These are phyloP conservation scores for Spongilla lacustris DNA, from an alignment of 37 sponge, comb jelly and placozoan genomes.

Conservation along the genomic window DNA sequence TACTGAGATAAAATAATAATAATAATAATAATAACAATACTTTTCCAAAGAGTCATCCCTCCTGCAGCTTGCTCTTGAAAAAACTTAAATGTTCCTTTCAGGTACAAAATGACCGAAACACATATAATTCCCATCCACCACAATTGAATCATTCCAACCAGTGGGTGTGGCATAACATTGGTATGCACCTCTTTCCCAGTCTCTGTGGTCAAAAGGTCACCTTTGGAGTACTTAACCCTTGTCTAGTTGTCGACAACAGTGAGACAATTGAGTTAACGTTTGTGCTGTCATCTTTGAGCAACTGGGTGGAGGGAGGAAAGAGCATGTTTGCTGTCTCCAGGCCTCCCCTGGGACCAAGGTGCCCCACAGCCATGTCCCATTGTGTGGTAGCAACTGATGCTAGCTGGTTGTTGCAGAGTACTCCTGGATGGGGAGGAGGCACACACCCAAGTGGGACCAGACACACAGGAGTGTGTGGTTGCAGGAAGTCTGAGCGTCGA, in stretches of 20 bases:
- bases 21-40: too few species aligned
- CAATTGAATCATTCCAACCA: too few species aligned
- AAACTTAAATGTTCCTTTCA: too few species aligned
- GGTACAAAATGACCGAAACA: too few species aligned
- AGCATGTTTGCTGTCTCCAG: slow-evolving; percentile 2
- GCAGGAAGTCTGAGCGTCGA: slow-evolving; percentile 52
- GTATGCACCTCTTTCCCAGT: too few species aligned
- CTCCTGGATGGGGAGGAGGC: background rate
- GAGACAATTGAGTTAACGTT: slow-evolving; percentile 56
- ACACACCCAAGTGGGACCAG: background rate
- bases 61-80: too few species aligned
- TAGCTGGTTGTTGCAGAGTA: background rate
- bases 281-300: slow-evolving; percentile 63
- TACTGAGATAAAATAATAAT: too few species aligned
- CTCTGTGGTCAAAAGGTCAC: too few species aligned
- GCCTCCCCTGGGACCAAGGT: slow-evolving; percentile 29
- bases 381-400: background rate
- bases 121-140: too few species aligned
- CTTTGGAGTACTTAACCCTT: slow-evolving; percentile 4
- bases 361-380: background rate
- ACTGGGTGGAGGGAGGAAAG: slow-evolving; percentile 67
- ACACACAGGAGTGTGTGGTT: slow-evolving; percentile 3
- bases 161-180: too few species aligned
- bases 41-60: too few species aligned
- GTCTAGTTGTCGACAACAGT: slow-evolving; percentile 72